Percentiles rank a stretch among this genome's conserved stretches.
phyloP scores from a whole-genome alignment of 2,797 vertebrate genomes.

The Antennarius maculatus region DNA sequence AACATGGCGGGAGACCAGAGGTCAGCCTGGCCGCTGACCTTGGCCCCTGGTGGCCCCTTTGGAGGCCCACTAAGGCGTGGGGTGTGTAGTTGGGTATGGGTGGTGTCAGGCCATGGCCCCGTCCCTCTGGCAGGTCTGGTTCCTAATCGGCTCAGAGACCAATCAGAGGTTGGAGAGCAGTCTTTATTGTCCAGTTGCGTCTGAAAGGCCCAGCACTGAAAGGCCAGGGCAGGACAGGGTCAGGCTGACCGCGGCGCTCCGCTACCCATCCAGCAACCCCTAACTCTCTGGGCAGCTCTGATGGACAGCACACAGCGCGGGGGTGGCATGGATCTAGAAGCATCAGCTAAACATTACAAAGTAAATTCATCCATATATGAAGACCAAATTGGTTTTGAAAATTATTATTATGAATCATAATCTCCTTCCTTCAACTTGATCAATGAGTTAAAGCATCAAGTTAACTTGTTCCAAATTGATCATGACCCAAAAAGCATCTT shows the following conservation, averaged over 20 bases:
- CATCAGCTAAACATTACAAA: neutral
- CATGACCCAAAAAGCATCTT: neutral
- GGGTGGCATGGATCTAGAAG: neutral
- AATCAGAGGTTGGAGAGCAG: conserved; percentile 59
- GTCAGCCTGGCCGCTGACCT: conserved; percentile 83
- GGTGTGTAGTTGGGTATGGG: conserved; percentile 44
- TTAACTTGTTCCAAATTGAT: too few species aligned
- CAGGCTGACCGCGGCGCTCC: conserved; percentile 71
- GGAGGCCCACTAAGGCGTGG: conserved; percentile 31
- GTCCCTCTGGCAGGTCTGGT: conserved; percentile 69
- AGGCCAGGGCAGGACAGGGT: conserved; percentile 71
- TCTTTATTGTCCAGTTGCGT: conserved; percentile 74
- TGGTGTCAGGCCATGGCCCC: conserved; percentile 62
- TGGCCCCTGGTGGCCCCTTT: conserved; percentile 66
- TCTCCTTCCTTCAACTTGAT: too few species aligned
- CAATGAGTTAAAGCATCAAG: too few species aligned
- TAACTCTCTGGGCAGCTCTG: conserved; percentile 35
- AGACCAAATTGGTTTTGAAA: neutral
- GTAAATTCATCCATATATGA: neutral
- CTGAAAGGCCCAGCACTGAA: conserved; percentile 75
- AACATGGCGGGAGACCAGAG: conserved; percentile 86
- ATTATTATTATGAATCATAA: neutral
- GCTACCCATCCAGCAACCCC: conserved; percentile 74
- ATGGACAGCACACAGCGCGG: conserved; percentile 23
- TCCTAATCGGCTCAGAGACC: conserved; percentile 82